These are phyloP conservation scores for Aramus guarauna DNA, from an alignment of 2,113 vertebrate species.

Conservation along the genomic window DNA sequence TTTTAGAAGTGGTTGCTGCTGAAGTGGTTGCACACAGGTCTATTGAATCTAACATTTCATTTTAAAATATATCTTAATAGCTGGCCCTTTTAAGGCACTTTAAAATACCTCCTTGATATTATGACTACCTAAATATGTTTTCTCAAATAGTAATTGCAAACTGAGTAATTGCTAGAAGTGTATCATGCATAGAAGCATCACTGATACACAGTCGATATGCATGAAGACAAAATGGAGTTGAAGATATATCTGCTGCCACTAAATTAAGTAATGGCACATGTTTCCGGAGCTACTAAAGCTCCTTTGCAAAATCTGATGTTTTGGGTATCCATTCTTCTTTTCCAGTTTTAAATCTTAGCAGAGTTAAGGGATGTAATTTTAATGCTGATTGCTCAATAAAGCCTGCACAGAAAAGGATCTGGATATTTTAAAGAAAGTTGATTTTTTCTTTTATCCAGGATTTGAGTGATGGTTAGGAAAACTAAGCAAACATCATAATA, in stretches of 20 bases:
- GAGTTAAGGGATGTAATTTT: not conserved
- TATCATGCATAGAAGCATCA: not conserved
- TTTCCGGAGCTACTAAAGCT: not conserved
- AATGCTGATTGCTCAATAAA: not conserved
- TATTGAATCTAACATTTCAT: not conserved
- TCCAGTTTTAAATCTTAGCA: not conserved
- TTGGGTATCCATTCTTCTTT: not conserved
- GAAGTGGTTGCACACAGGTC: not conserved
- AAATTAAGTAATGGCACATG: rapidly evolving
- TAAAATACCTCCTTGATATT: not conserved
- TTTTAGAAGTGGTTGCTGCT: not conserved
- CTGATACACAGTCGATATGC: not conserved
- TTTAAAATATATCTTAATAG: not conserved
- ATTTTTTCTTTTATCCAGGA: not conserved
- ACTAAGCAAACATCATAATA: not conserved
- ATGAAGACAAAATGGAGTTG: not conserved
- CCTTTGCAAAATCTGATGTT: not conserved
- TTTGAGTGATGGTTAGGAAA: not conserved
- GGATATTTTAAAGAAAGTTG: not conserved
- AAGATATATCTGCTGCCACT: not conserved
- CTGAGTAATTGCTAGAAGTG: not conserved
- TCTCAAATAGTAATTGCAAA: not conserved
- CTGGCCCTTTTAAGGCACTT: not conserved
- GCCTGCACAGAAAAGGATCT: not conserved
- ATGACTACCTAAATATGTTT: not conserved